These are phyloP conservation scores for Rutilus rutilus DNA, from an alignment of 2,113 vertebrate genomes.

Conservation along the genomic window DNA sequence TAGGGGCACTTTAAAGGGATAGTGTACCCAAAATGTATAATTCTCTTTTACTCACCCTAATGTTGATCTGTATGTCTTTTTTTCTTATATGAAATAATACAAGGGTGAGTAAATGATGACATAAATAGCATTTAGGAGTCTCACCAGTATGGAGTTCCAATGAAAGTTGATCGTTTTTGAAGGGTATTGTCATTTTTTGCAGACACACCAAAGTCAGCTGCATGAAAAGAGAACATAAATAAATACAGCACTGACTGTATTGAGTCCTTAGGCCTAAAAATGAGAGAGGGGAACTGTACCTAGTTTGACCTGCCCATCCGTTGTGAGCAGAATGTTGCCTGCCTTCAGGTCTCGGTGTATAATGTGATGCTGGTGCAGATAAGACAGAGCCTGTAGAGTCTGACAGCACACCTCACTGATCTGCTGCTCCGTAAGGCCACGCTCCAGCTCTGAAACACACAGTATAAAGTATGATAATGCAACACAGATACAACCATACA, in stretches of 20 bases:
- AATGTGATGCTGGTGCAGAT: conserved; percentile 72
- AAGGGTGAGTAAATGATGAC: background rate
- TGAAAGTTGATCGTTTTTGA: conserved; percentile 73
- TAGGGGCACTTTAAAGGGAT: background rate
- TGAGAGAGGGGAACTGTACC: conserved; percentile 57
- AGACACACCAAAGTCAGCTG: conserved; percentile 78
- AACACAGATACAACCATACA: background rate
- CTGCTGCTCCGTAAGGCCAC: conserved; percentile 70
- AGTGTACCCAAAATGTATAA: background rate
- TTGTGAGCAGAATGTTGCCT: conserved; percentile 74
- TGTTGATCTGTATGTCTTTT: background rate
- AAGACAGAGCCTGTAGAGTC: conserved; percentile 70
- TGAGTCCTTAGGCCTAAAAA: background rate
- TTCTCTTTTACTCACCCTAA: background rate
- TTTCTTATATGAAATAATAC: background rate
- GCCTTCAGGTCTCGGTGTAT: conserved; percentile 78
- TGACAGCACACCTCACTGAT: conserved; percentile 73
- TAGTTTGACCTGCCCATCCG: conserved; percentile 72
- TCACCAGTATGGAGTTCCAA: conserved; percentile 77
- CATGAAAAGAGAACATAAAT: background rate
- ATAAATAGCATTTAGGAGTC: conserved; percentile 16
- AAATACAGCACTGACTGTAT: background rate
- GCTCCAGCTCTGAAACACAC: conserved; percentile 70
- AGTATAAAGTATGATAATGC: background rate
- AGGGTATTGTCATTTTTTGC: conserved; percentile 71